phyloP scores from a whole-genome alignment of 1,140 invertebrate species.

The Anoplolepis gracilipes region DNA sequence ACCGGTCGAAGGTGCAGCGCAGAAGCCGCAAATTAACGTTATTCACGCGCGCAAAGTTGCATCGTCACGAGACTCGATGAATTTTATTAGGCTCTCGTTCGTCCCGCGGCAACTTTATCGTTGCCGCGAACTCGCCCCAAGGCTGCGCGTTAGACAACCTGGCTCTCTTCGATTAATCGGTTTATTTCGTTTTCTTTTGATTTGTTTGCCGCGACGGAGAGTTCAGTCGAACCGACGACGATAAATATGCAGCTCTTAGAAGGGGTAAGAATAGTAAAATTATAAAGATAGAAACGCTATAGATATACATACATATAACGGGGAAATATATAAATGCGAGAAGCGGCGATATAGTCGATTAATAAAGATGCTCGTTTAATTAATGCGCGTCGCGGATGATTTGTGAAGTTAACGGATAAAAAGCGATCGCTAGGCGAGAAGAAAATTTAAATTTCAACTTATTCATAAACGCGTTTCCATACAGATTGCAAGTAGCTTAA shows the following conservation, averaged over 20 bases:
- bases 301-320: conserved; percentile 37
- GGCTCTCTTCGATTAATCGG: conserved; percentile 46
- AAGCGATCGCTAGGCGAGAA: background rate
- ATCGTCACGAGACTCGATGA: conserved; percentile 55
- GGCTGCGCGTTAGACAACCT: conserved; percentile 49
- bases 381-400: conserved; percentile 37
- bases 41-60: conserved; percentile 50
- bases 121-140: conserved; percentile 22
- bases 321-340: conserved; percentile 22
- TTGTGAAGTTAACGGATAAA: conserved; percentile 54
- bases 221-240: background rate
- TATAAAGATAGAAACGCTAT: conserved; percentile 52
- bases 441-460: conserved; percentile 19
- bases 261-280: conserved; percentile 36
- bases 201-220: conserved; percentile 1
- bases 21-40: conserved; percentile 58
- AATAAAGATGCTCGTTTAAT: conserved; percentile 55
- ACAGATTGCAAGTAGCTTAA: background rate
- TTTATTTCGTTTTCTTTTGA: conserved; percentile 39
- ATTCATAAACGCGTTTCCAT: background rate
- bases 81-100: conserved; percentile 60
- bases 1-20: conserved; percentile 53
- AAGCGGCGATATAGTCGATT: conserved; percentile 18
- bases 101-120: conserved; percentile 55
- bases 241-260: conserved; percentile 53